Evolutionary conservation across 2,113 vertebrate species (phyloP).

Genomic region (Grammomys dolichurus): DNA sequence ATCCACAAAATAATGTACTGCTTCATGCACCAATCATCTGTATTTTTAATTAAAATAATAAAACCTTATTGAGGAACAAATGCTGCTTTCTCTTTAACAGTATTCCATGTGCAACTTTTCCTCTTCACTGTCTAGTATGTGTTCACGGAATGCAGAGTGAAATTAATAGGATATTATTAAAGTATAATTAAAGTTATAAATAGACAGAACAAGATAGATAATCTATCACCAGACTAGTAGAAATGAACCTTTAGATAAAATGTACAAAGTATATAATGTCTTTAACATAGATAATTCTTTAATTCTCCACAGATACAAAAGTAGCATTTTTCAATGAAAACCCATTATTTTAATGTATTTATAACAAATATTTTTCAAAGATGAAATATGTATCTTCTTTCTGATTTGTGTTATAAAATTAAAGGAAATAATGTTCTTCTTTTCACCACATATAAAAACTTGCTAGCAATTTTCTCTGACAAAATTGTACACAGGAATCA

Average conservation of each 20-base stretch:
- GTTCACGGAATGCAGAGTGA: background rate
- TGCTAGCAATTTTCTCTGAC: background rate
- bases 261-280: background rate
- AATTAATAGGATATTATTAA: conserved; percentile 2
- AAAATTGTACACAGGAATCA: background rate
- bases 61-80: background rate
- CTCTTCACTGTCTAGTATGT: background rate
- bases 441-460: background rate
- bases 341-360: background rate
- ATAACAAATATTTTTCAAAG: background rate
- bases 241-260: background rate
- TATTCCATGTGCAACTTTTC: background rate
- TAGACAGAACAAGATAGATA: background rate
- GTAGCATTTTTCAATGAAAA: background rate
- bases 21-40: background rate
- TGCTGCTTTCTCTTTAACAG: background rate
- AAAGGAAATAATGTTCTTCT: background rate
- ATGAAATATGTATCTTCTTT: background rate
- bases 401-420: background rate
- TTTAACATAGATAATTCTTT: background rate
- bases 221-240: background rate
- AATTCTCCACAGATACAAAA: background rate
- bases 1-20: background rate
- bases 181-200: conserved; percentile 22
- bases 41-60: conserved; percentile 3